These are phyloP conservation scores for Aricia agestis DNA, from an alignment of 1,140 invertebrate genomes.

Conservation along the genomic window DNA sequence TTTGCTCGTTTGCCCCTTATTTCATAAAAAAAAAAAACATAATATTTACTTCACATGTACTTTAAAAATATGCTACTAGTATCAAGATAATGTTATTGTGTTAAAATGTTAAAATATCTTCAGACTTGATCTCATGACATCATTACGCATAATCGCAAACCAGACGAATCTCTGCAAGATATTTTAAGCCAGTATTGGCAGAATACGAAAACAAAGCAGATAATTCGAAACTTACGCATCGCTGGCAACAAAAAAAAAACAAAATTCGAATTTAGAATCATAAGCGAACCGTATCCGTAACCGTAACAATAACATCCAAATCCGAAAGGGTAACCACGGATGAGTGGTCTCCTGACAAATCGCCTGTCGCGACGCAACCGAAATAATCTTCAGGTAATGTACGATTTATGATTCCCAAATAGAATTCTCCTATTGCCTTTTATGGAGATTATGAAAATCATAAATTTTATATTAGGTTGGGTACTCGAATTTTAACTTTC, in stretches of 20 bases:
- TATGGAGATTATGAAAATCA: not conserved
- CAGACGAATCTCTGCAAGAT: no score
- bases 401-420: conserved; percentile 63
- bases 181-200: not conserved
- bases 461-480: not conserved
- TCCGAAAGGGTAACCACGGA: conserved; percentile 44
- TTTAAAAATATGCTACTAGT: no score
- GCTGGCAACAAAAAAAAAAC: conserved; percentile 2
- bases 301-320: conserved; percentile 46
- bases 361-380: conserved; percentile 53
- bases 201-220: not conserved
- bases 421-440: conserved; percentile 36
- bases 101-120: no score
- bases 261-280: conserved; percentile 22
- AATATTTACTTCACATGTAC: no score
- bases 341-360: conserved; percentile 63
- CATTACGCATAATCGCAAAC: no score
- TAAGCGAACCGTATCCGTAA: conserved; percentile 37
- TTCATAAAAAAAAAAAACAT: no score
- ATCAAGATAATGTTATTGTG: no score
- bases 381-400: conserved; percentile 62
- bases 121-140: no score
- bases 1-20: no score
- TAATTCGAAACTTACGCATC: conserved; percentile 3
- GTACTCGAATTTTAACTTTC: no score